A percentile compares a stretch with the other conserved stretches of the same genome.
Conservation (phyloP, 1,140 invertebrate species). For the Danaus plexippus region DNA sequence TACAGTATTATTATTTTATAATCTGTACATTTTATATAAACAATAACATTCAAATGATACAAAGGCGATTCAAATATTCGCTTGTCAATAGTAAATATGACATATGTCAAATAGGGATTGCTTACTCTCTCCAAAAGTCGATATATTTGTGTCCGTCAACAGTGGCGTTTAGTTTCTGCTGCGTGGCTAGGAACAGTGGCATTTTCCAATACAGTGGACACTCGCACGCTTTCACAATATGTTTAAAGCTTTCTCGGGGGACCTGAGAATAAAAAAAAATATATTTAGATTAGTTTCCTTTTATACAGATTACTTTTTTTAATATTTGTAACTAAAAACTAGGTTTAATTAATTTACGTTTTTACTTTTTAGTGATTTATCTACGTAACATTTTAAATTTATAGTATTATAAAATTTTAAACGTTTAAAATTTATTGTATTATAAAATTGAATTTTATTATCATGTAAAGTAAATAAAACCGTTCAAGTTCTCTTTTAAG, state of each 20-base stretch:
- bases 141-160: constrained; percentile 87
- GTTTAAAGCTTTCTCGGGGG: constrained; percentile 75
- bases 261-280: constrained; percentile 52
- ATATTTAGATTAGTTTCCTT: constrained; percentile 9
- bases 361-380: not conserved
- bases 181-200: constrained; percentile 89
- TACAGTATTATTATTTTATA: not conserved
- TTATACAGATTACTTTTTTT: not conserved
- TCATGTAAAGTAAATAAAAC: no score
- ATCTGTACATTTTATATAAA: not conserved
- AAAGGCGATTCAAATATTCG: no score
- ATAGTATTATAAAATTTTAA: no score
- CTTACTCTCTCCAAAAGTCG: constrained; percentile 93
- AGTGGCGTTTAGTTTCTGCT: constrained; percentile 73
- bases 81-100: no score
- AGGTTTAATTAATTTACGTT: no score
- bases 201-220: constrained; percentile 96
- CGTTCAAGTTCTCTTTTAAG: no score
- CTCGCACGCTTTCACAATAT: constrained; percentile 81
- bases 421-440: no score
- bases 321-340: no score
- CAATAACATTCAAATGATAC: not conserved
- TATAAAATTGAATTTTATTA: no score
- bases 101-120: constrained; percentile 16
- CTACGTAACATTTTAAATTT: no score